These are phyloP conservation scores for Conus betulinus DNA, from an alignment of 1,140 invertebrate species.

Conservation along the genomic window DNA sequence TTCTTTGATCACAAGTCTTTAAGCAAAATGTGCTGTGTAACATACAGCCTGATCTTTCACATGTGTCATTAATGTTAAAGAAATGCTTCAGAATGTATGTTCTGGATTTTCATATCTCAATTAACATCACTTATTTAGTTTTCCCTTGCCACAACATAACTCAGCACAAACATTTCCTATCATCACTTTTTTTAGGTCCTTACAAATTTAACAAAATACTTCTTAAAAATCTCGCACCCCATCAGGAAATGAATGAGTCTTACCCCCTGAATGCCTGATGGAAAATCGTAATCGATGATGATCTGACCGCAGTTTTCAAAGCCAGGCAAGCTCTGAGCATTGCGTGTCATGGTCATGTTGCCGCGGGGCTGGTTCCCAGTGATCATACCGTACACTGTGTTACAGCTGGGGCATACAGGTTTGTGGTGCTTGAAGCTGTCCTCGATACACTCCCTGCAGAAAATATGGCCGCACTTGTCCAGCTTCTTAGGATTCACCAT, in stretches of 20 bases:
- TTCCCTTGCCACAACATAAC: no score
- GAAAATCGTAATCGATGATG: constrained; percentile 53
- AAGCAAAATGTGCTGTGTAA: no score
- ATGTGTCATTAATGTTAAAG: no score
- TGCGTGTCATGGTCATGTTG: constrained; percentile 43
- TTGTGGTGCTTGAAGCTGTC: constrained; percentile 42
- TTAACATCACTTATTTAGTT: no score
- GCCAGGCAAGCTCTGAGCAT: constrained; percentile 37
- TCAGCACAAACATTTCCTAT: no score
- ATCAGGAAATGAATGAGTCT: constrained; percentile 13
- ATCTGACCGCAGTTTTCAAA: constrained; percentile 44
- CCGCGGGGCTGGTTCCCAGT: constrained; percentile 57
- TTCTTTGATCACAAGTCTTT: no score
- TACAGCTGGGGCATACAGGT: constrained; percentile 57
- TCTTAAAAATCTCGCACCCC: no score
- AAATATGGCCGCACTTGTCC: constrained; percentile 54
- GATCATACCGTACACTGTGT: constrained; percentile 49
- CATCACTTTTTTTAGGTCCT: no score
- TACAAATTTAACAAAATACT: no score
- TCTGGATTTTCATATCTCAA: no score
- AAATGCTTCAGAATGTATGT: no score
- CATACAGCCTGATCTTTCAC: no score
- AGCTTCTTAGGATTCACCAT: constrained; percentile 40
- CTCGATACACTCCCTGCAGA: constrained; percentile 51
- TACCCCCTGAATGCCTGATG: constrained; percentile 54